Evolutionary conservation across 1,140 invertebrate genomes (phyloP).

Genomic region (Drosophila novamexicana): DNA sequence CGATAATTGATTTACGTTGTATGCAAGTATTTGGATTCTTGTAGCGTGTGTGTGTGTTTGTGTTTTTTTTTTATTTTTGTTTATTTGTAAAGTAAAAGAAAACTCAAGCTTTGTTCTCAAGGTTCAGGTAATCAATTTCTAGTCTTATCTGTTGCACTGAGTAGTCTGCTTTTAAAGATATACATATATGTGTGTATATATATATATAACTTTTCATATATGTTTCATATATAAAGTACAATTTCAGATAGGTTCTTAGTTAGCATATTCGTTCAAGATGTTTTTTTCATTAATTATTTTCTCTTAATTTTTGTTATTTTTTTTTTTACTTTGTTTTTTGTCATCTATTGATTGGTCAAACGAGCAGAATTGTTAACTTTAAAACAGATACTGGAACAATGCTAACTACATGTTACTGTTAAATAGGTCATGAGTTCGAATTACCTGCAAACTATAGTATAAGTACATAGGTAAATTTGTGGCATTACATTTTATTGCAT

Average conservation of each 20-base stretch:
- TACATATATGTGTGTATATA: conserved; percentile 19
- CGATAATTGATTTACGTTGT: not conserved
- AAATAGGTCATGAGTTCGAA: conserved; percentile 36
- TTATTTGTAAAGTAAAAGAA: conserved; percentile 61
- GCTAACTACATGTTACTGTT: conserved; percentile 24
- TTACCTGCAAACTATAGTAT: conserved; percentile 63
- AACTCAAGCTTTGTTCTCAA: conserved; percentile 81
- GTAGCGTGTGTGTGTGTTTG: conserved; percentile 16
- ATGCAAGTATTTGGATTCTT: conserved; percentile 6
- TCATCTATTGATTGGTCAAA: conserved; percentile 40
- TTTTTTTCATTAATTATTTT: not conserved
- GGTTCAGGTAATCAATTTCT: conserved; percentile 83
- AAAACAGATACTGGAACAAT: conserved; percentile 34
- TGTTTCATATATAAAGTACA: conserved; percentile 44
- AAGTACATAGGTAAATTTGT: conserved; percentile 68
- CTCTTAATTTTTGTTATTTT: not conserved
- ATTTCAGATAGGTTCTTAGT: conserved; percentile 39
- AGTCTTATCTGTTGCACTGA: conserved; percentile 82
- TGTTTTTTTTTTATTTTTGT: conserved; percentile 20
- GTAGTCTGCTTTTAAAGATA: conserved; percentile 72
- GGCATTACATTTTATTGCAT: conserved; percentile 29
- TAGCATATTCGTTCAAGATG: conserved; percentile 6
- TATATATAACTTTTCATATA: conserved; percentile 31
- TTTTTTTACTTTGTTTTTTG: conserved; percentile 21
- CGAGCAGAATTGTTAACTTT: conserved; percentile 41